phyloP scores from a whole-genome alignment of 2,888 invertebrate species.

The Itoplectis maculator region DNA sequence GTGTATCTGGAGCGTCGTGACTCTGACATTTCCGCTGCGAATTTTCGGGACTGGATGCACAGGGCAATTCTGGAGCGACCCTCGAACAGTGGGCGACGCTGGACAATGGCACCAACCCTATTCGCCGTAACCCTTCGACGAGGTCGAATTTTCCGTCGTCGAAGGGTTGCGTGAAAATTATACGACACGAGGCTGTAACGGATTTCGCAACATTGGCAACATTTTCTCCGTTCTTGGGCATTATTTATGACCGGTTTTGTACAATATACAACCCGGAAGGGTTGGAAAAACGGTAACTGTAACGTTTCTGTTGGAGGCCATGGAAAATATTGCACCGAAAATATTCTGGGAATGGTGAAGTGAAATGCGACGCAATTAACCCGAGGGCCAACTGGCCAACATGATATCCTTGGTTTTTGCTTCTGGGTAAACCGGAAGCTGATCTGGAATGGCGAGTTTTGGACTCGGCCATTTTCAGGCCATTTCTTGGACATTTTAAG shows the following conservation, averaged over 20 bases:
- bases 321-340: background rate
- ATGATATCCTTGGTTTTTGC: conserved; percentile 10
- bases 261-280: background rate
- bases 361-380: background rate
- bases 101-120: too few species aligned
- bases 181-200: conserved; percentile 34
- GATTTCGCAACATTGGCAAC: conserved; percentile 61
- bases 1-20: conserved; percentile 52
- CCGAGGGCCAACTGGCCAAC: too few species aligned
- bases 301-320: conserved; percentile 5
- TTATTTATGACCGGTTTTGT: conserved; percentile 60
- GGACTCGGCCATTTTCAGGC: conserved; percentile 66
- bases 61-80: too few species aligned
- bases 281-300: conserved; percentile 12
- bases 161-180: conserved; percentile 53
- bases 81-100: conserved; percentile 21
- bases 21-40: background rate
- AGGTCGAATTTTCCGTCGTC: conserved; percentile 14
- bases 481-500: too few species aligned
- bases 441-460: conserved; percentile 35
- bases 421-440: conserved; percentile 29
- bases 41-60: too few species aligned
- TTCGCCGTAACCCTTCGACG: conserved; percentile 62
- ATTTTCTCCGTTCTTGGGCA: background rate
- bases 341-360: background rate